Conservation (phyloP, 2,888 invertebrate genomes). For the Desoria tigrina region DNA sequence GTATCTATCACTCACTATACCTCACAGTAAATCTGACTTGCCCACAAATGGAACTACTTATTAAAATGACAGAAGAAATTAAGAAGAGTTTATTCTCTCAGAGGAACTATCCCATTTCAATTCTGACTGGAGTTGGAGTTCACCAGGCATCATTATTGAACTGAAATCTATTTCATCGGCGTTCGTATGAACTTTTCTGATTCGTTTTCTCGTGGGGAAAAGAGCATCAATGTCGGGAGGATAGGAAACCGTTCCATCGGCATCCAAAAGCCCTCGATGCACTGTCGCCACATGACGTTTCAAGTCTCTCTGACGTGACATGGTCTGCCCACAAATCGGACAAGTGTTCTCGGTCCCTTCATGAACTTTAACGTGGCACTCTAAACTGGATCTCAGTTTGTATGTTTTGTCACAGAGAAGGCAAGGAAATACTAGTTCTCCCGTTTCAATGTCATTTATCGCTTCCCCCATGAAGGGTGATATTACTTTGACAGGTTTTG, state of each 20-base stretch:
- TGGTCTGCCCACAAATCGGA: constrained; percentile 44
- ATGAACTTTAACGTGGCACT: constrained; percentile 50
- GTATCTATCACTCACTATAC: no score
- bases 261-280: constrained; percentile 31
- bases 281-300: constrained; percentile 51
- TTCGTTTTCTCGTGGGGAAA: constrained; percentile 1
- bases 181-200: no score
- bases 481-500: not conserved
- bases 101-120: no score
- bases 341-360: constrained; percentile 49
- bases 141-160: no score
- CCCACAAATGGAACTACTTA: no score
- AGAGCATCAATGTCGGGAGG: constrained; percentile 7
- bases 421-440: constrained; percentile 29
- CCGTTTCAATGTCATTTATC: not conserved
- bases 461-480: constrained; percentile 14
- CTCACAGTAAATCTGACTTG: no score
- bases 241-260: constrained; percentile 13
- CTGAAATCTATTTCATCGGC: no score
- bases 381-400: constrained; percentile 46
- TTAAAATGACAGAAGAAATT: no score
- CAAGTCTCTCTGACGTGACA: constrained; percentile 51
- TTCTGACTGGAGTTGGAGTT: not conserved
- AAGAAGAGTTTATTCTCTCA: no score
- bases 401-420: constrained; percentile 45